These are phyloP conservation scores for Xylota sylvarum DNA, from an alignment of 2,888 invertebrate species.

Conservation along the genomic window DNA sequence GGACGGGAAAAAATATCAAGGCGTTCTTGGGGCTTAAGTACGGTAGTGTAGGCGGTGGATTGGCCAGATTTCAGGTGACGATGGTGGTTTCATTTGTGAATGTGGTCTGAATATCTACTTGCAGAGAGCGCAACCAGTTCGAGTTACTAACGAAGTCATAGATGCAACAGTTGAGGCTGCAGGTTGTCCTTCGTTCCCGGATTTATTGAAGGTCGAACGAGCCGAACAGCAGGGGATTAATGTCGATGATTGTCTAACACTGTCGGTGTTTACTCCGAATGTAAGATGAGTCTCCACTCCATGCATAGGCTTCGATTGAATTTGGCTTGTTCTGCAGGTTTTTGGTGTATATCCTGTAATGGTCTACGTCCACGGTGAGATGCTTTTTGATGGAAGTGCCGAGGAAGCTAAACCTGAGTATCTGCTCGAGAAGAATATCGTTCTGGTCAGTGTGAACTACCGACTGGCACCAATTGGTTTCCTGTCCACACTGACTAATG, in stretches of 20 bases:
- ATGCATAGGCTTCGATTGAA: neutral
- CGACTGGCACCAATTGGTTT: conserved; percentile 86
- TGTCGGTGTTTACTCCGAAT: conserved; percentile 82
- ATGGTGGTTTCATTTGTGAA: neutral
- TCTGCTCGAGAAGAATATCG: conserved; percentile 85
- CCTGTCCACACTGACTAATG: conserved; percentile 85
- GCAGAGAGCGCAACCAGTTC: conserved; percentile 33
- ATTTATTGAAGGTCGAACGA: conserved; percentile 78
- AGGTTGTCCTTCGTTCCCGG: conserved; percentile 83
- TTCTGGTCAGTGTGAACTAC: conserved; percentile 86
- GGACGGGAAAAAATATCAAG: conserved; percentile 80
- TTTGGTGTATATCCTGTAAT: conserved; percentile 82
- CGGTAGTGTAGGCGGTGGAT: conserved; percentile 80
- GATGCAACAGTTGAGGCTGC: conserved; percentile 80
- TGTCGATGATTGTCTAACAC: conserved; percentile 82
- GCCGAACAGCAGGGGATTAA: conserved; percentile 80
- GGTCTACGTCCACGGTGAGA: conserved; percentile 85
- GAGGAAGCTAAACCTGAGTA: conserved; percentile 84
- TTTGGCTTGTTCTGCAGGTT: conserved; percentile 56
- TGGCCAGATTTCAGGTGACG: conserved; percentile 82
- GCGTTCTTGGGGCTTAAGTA: conserved; percentile 82
- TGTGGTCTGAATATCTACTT: neutral
- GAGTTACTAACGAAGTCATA: conserved; percentile 65
- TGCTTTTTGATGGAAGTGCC: conserved; percentile 84
- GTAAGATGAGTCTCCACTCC: conserved; percentile 70